These are phyloP conservation scores for Sorex araneus DNA, from an alignment of 2,113 vertebrate species.

Conservation along the genomic window DNA sequence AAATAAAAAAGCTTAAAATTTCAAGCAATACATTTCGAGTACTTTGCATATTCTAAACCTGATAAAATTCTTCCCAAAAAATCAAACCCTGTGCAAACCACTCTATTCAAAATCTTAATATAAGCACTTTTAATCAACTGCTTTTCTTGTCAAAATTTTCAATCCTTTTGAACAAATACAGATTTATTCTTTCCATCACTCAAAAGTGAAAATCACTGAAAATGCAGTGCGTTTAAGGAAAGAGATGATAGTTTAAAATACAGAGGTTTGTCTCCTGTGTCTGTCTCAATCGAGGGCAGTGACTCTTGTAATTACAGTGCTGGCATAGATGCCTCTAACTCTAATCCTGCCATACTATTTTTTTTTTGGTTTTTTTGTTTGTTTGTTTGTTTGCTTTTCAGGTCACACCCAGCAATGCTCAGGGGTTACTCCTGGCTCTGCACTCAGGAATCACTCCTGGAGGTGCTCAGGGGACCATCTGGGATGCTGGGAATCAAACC, in stretches of 20 bases:
- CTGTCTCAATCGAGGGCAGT: neutral
- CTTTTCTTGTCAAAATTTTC: neutral
- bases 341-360: neutral
- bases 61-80: conserved; percentile 14
- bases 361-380: neutral
- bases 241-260: neutral
- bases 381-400: no score
- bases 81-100: neutral
- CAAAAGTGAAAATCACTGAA: neutral
- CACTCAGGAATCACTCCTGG: no score
- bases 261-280: neutral
- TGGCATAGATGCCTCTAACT: rapidly evolving
- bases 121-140: no score
- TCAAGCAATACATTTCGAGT: neutral
- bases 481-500: no score
- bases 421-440: no score
- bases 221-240: neutral
- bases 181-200: neutral
- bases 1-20: neutral
- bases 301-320: rapidly evolving
- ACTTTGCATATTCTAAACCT: neutral
- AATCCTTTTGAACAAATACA: neutral
- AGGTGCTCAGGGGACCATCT: no score
- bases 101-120: no score
- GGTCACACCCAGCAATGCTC: no score